These are phyloP conservation scores for Smutsia gigantea DNA, from an alignment of 2,797 vertebrate genomes.

Conservation along the genomic window DNA sequence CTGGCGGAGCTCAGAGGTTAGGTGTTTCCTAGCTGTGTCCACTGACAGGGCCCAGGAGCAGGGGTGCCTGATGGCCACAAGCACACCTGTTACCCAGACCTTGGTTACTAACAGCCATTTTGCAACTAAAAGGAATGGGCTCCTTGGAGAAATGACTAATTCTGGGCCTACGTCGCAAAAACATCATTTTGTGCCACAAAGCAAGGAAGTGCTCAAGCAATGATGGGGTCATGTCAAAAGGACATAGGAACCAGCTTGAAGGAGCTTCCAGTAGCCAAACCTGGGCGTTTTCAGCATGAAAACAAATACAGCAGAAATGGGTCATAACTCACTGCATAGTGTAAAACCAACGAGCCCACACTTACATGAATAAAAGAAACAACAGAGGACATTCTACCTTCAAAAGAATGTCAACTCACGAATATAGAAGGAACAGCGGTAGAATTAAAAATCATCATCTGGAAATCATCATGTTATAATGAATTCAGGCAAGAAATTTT, in stretches of 20 bases:
- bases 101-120: not conserved
- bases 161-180: not conserved
- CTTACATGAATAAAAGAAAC: not conserved
- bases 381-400: not conserved
- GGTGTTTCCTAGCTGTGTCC: not conserved
- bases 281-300: not conserved
- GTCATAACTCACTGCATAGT: not conserved
- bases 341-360: not conserved
- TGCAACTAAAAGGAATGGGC: not conserved
- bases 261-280: not conserved
- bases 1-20: not conserved
- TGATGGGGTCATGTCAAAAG: not conserved
- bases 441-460: not conserved
- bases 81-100: not conserved
- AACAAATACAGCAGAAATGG: not conserved
- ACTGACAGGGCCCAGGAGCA: not conserved
- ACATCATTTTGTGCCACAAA: not conserved
- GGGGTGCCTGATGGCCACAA: accelerated
- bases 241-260: not conserved
- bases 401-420: not conserved
- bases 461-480: not conserved
- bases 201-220: not conserved
- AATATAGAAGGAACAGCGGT: not conserved
- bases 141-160: not conserved
- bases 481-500: not conserved